Base-by-base conservation (phyloP, 2,113 vertebrate species). In the Megaceryle torquata region DNA sequence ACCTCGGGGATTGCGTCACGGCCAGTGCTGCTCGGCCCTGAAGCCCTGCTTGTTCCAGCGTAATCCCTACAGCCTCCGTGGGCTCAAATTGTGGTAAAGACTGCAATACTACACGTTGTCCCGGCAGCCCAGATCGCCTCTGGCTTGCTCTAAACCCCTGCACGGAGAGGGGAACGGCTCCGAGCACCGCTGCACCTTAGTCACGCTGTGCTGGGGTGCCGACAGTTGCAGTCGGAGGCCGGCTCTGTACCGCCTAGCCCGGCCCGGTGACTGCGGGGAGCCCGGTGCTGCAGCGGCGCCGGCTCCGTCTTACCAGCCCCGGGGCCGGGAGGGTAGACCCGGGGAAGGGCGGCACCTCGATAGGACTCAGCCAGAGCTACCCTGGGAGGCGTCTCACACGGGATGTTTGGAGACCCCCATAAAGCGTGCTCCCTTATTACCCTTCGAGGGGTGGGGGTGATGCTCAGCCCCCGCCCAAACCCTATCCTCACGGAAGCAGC, bases 71-170 rank as follows among this genome's bases (percentile, higher is more conserved):
- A 7, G 10, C 13, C 11, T 9, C 61, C 15, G 7, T 8, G 20
- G 67, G 11, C 3, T 61, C 13, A 26, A 67, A 17, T 4, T 6
- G 6, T 9, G 51, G 26, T 33, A 4, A 29, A 64, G 28, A 6
- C 1, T 1, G 48, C 31, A 25, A 41, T 13, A 0, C 19, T 3
- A 5, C 4, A 0, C 0, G 6, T 1, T 63, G 12, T 7, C 5
- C 21, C 6, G 2, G 33, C 44, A 74, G 41, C 50, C 12, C 15
- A 1, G 1, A 0, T 1, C 11, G 31, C 17, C 19, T 46, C 48
- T 24, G 24, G 4, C 31, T 37, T 19, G 33, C 24, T 61, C 18
- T 31, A 7, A 71, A 24, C 8, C 18, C 43, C 16, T 3, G 44
- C 16, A n/a, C 3, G 5, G 17, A 76, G 6, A 5, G 5, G 8